Percentiles rank a stretch among this genome's conserved stretches.
Conservation (phyloP, 2,113 vertebrate species). For the Clinocottus analis region DNA sequence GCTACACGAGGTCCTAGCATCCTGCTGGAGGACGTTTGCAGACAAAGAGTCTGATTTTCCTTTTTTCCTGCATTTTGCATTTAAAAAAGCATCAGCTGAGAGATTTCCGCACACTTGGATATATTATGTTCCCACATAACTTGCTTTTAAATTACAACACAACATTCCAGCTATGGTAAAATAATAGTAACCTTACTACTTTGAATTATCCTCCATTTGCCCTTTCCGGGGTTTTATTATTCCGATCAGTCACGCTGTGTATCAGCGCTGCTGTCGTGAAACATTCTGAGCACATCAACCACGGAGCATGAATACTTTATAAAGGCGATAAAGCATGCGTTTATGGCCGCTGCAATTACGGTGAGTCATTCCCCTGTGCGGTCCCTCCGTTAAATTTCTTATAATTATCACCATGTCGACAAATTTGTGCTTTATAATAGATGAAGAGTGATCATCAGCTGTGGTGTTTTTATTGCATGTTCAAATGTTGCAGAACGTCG, state of each 20-base stretch:
- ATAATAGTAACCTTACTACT: constrained; percentile 4
- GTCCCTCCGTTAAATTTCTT: constrained; percentile 55
- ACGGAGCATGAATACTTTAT: constrained; percentile 80
- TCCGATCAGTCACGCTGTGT: constrained; percentile 59
- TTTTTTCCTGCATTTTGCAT: not conserved
- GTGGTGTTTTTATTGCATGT: constrained; percentile 61
- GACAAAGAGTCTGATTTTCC: not conserved
- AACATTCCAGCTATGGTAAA: constrained; percentile 27
- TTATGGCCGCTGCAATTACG: constrained; percentile 76
- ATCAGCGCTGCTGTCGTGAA: constrained; percentile 61
- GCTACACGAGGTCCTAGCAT: constrained; percentile 25
- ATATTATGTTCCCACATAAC: not conserved
- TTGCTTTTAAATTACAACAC: not conserved
- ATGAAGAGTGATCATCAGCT: constrained; percentile 61
- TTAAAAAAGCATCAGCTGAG: not conserved
- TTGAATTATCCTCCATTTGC: constrained; percentile 60
- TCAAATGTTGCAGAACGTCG: constrained; percentile 32
- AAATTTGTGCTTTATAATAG: constrained; percentile 71
- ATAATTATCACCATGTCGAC: constrained; percentile 73
- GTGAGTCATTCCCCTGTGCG: constrained; percentile 56
- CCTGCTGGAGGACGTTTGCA: not conserved
- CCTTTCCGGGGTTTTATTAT: constrained; percentile 68
- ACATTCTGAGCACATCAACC: constrained; percentile 71
- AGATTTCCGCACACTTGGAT: constrained; percentile 1
- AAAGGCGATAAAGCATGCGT: constrained; percentile 79